These are phyloP conservation scores for Smithornis capensis DNA, from an alignment of 2,113 vertebrate genomes.

Conservation along the genomic window DNA sequence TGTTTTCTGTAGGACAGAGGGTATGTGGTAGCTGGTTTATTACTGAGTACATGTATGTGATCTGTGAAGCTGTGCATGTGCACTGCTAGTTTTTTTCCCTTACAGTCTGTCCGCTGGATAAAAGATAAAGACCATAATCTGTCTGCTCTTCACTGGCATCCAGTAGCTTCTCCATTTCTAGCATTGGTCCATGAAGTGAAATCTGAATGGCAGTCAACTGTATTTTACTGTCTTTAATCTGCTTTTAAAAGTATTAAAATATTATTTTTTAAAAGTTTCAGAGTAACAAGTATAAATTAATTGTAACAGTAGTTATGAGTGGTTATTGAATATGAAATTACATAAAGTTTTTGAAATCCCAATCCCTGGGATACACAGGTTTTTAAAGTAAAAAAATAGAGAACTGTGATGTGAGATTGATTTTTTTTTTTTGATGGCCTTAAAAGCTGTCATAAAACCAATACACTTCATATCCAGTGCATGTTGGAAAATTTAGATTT, in stretches of 20 bases:
- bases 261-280: not conserved
- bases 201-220: not conserved
- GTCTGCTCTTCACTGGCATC: not conserved
- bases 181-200: not conserved
- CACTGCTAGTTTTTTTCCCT: not conserved
- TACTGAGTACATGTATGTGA: not conserved
- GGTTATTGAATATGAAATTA: not conserved
- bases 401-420: not conserved
- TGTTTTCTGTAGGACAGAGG: not conserved
- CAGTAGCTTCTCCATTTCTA: not conserved
- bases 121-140: not conserved
- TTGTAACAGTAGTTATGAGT: not conserved
- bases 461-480: not conserved
- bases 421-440: not conserved
- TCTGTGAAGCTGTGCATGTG: not conserved
- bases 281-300: not conserved
- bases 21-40: not conserved
- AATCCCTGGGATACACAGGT: not conserved
- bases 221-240: not conserved
- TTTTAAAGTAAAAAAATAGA: not conserved
- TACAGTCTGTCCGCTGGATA: not conserved
- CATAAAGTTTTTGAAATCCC: not conserved
- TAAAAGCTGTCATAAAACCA: not conserved
- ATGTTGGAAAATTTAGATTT: not conserved
- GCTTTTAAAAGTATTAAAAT: not conserved